Base-by-base conservation (phyloP, 2,888 invertebrate genomes). In the Clunio marinus region DNA sequence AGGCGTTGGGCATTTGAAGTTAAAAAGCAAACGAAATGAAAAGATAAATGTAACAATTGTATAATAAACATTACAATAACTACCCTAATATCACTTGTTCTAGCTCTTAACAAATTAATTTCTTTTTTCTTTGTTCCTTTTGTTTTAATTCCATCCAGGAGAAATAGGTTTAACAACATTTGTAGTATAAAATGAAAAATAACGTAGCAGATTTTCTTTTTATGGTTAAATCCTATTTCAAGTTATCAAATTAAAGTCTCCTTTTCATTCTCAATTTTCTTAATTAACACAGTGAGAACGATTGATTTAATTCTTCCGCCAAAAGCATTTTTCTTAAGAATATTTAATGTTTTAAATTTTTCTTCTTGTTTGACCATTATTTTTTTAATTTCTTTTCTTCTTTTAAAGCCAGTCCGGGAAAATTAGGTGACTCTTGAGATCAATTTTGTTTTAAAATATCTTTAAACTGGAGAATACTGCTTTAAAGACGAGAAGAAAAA, bases 371-470 rank as follows among this genome's bases (percentile, higher is more conserved):
- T 62, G 62, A 35, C 62, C 62, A 62, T 37, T 37, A 62, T 51
- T 51, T 51, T 65, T 46, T 35, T 65, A 65, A 46, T 65, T 46
- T 46, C 28, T 46, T 20, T 25, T 22, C 28, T 17, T 20, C 58
- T 58, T 28, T 28, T 58, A 8, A 27, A 63, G 22, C 3, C 51
- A 51, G 27, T n/a, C n/a, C 17, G 45, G 51, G 20, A 25, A 57
- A 24, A 51, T 46, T 66, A 28, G 66, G 55, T 55, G 66, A 55
- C 66, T 66, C 66, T 66, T 66, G 66, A 66, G 66, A 66, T 66
- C 66, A 66, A 66, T 66, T 66, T 66, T 32, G 22, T 32, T 22
- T 66, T 46, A 35, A 51, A 28, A 55, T 66, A 55, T 66, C 66
- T 66, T 66, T 66, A 66, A 66, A 66, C 63, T n/a, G 25, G 27